Conservation (phyloP, 1,140 invertebrate species). For the Melitaea cinxia region DNA sequence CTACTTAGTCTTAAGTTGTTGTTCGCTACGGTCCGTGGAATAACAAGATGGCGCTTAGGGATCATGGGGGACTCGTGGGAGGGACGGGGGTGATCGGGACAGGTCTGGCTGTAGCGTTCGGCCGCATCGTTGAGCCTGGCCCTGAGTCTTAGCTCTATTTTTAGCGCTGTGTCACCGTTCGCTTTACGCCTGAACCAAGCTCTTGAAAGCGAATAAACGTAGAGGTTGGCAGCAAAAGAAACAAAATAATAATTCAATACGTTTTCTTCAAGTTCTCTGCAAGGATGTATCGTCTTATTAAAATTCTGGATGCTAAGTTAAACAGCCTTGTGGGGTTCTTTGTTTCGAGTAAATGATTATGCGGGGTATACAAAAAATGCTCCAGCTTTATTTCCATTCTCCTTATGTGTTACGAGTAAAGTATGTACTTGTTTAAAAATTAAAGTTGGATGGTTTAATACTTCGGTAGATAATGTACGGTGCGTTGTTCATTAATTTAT, state of each 20-base stretch:
- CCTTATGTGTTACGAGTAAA: constrained; percentile 12
- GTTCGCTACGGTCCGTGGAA: constrained; percentile 62
- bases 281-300: constrained; percentile 26
- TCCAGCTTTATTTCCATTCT: constrained; percentile 22
- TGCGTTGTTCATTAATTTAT: constrained; percentile 2
- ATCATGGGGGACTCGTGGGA: constrained; percentile 50
- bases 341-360: constrained; percentile 37
- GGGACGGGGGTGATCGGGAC: constrained; percentile 61
- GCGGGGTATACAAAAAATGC: constrained; percentile 27
- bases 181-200: constrained; percentile 53
- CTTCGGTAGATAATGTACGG: too few species aligned
- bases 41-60: constrained; percentile 70
- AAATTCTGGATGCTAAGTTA: constrained; percentile 23
- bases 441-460: constrained; percentile 11
- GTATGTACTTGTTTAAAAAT: constrained; percentile 11
- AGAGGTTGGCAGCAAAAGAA: constrained; percentile 46
- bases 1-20: constrained; percentile 57
- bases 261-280: constrained; percentile 36
- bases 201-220: constrained; percentile 57
- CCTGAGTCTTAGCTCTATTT: constrained; percentile 72
- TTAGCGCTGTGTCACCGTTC: constrained; percentile 78
- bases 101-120: constrained; percentile 56
- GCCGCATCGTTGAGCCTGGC: constrained; percentile 49
- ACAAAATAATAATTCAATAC: constrained; percentile 41
- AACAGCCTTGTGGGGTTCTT: constrained; percentile 23